Evolutionary conservation across 2,888 invertebrate species (phyloP).

Genomic region (Taenaris catops): DNA sequence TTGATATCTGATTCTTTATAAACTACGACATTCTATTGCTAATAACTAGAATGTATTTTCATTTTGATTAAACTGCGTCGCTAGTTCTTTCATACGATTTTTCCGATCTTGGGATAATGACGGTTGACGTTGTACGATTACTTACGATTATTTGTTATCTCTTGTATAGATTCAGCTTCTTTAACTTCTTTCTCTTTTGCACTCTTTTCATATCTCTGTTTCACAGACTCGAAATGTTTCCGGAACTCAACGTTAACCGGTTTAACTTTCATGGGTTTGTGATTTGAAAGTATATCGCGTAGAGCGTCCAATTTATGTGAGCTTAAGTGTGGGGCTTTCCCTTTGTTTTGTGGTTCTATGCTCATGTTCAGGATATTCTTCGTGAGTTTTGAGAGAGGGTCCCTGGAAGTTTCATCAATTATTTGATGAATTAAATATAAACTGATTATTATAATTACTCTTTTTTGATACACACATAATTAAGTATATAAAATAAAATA

Average conservation of each 20-base stretch:
- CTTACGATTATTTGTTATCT: too few relatives aligned
- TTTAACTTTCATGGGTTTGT: conserved; percentile 72
- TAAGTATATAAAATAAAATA: too few relatives aligned
- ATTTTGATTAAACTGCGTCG: too few relatives aligned
- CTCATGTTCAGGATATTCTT: conserved; percentile 76
- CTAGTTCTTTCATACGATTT: too few relatives aligned
- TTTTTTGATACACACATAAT: too few relatives aligned
- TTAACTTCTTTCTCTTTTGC: conserved; percentile 39
- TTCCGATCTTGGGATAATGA: too few relatives aligned
- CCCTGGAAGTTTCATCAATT: too few relatives aligned
- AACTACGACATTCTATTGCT: conserved; percentile 30
- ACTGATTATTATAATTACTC: too few relatives aligned
- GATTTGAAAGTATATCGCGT: conserved; percentile 67
- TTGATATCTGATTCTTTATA: conserved; percentile 42
- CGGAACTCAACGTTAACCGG: conserved; percentile 66
- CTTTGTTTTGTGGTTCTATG: conserved; percentile 55
- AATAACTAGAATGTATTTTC: too few relatives aligned
- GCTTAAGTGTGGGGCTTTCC: conserved; percentile 59
- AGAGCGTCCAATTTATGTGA: conserved; percentile 72
- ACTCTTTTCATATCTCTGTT: conserved; percentile 51
- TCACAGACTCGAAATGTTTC: conserved; percentile 54
- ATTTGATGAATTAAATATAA: too few relatives aligned
- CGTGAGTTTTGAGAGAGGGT: conserved; percentile 65
- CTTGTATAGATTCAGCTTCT: too few relatives aligned
- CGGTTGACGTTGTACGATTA: too few relatives aligned